These are phyloP conservation scores for Lagopus muta DNA, from an alignment of 2,113 vertebrate species.

Conservation along the genomic window DNA sequence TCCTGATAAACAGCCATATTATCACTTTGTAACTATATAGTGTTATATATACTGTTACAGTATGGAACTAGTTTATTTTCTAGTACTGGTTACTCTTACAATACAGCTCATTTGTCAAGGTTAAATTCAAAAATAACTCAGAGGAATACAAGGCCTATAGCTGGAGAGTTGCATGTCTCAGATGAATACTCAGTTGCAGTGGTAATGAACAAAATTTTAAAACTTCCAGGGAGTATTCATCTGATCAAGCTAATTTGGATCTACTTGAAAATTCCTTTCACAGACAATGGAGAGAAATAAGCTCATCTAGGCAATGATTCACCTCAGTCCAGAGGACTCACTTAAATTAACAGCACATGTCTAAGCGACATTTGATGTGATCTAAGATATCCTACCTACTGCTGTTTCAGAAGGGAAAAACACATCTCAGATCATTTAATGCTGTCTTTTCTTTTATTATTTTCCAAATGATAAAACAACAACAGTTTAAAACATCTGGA, in stretches of 20 bases:
- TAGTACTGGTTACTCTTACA: neutral
- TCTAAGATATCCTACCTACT: neutral
- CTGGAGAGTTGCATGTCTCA: neutral
- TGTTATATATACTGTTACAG: neutral
- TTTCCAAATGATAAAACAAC: neutral
- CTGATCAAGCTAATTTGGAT: neutral
- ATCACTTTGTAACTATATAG: neutral
- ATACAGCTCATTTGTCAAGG: neutral
- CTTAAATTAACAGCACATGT: neutral
- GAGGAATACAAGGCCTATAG: neutral
- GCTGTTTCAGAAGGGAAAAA: neutral
- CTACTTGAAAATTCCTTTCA: neutral
- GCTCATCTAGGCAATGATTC: neutral
- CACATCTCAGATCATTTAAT: neutral
- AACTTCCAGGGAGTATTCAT: neutral
- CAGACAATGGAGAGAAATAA: neutral
- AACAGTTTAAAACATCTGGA: neutral
- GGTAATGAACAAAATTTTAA: neutral
- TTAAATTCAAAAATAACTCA: neutral
- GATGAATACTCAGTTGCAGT: neutral
- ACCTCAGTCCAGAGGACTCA: neutral
- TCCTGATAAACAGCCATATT: neutral
- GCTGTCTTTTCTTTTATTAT: accelerated
- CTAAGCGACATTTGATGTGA: neutral
- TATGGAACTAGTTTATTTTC: neutral